Percentiles rank a stretch among this genome's conserved stretches.
Conservation (phyloP, 2,797 vertebrate genomes). For the Poeciliopsis paucimaculata region DNA sequence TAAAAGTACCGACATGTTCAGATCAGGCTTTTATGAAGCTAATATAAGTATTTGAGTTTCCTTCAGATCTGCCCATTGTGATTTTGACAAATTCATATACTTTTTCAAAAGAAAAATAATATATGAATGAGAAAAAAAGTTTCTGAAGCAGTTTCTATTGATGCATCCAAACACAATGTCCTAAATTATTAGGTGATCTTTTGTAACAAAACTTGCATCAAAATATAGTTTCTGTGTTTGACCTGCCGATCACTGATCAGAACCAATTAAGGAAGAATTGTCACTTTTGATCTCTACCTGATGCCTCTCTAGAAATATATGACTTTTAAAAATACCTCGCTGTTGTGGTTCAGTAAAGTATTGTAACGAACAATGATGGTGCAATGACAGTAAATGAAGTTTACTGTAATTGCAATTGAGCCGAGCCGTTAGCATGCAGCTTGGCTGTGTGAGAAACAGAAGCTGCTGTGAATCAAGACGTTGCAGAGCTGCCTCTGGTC, state of each 20-base stretch:
- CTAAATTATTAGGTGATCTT: not conserved
- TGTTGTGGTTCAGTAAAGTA: conserved; percentile 18
- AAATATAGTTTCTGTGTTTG: not conserved
- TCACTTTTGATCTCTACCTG: not conserved
- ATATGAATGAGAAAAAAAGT: not conserved
- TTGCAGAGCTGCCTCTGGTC: conserved; percentile 49
- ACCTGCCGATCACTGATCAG: not conserved
- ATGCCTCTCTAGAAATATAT: not conserved
- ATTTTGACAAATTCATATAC: not conserved
- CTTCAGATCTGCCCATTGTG: not conserved
- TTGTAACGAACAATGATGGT: conserved; percentile 46
- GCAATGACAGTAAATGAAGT: conserved; percentile 38
- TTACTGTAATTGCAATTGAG: conserved; percentile 27
- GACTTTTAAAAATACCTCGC: conserved; percentile 7
- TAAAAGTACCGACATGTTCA: not conserved
- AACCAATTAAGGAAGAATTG: not conserved
- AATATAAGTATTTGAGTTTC: not conserved
- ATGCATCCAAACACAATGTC: not conserved
- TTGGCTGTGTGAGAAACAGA: conserved; percentile 44
- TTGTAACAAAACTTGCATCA: not conserved
- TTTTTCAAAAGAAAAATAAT: not conserved
- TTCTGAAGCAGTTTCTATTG: not conserved
- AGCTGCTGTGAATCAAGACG: conserved; percentile 55
- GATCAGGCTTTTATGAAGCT: not conserved
- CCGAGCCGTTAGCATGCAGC: conserved; percentile 40